phyloP scores from a whole-genome alignment of 1,140 invertebrate genomes.

The Neotoxoptera formosana region DNA sequence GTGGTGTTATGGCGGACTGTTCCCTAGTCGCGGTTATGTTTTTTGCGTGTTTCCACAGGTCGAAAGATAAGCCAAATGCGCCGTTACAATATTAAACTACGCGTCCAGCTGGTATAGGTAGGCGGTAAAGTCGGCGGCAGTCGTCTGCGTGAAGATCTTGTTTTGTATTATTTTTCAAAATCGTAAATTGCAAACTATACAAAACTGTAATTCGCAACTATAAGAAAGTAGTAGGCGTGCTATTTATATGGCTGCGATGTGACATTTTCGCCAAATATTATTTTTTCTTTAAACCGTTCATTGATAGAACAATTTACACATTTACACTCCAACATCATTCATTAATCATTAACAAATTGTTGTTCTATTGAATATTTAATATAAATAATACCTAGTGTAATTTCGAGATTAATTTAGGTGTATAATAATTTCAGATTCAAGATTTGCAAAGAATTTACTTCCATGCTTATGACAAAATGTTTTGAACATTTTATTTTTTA shows the following conservation, averaged over 20 bases:
- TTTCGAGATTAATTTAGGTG: not conserved
- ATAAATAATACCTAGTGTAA: too few species aligned
- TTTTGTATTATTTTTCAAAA: not conserved
- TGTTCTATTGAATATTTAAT: too few species aligned
- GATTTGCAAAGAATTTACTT: not conserved
- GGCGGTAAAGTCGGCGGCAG: not conserved
- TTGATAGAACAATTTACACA: too few species aligned
- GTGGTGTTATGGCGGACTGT: not conserved
- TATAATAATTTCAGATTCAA: not conserved
- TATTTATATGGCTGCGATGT: not conserved
- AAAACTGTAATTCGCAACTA: not conserved
- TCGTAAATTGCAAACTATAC: not conserved
- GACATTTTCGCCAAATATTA: too few species aligned
- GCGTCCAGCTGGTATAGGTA: not conserved
- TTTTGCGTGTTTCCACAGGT: conserved; percentile 27
- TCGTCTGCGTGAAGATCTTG: not conserved
- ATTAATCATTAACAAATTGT: too few species aligned
- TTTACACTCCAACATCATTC: too few species aligned
- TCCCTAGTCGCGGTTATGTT: not conserved
- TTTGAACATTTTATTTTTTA: not conserved
- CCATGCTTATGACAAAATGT: not conserved
- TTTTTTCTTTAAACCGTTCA: too few species aligned
- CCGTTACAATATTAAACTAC: not conserved
- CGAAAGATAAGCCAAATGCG: conserved; percentile 47
- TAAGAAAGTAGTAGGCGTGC: not conserved